phyloP scores from a whole-genome alignment of 2,888 invertebrate genomes.

The Drosophila pegasa region DNA sequence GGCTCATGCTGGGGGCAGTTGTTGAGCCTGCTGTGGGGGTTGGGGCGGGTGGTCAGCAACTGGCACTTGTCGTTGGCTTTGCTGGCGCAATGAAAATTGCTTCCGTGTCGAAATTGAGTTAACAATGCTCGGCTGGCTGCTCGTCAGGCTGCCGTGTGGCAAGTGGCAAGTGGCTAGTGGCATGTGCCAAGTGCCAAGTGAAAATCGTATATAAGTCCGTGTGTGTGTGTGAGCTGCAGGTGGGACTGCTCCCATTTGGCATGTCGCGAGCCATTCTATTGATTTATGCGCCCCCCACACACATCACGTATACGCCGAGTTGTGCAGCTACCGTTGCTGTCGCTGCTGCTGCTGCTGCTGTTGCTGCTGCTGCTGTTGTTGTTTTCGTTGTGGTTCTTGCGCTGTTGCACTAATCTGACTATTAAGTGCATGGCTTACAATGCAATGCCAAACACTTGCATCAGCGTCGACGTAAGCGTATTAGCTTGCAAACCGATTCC shows the following conservation, averaged over 20 bases:
- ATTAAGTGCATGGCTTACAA: slow-evolving; percentile 74
- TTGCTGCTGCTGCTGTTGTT: neutral
- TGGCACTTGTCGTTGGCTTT: slow-evolving; percentile 57
- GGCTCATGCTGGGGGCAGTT: neutral
- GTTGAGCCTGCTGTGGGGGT: neutral
- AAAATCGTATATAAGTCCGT: neutral
- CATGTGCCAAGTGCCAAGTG: slow-evolving; percentile 8
- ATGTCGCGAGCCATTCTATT: slow-evolving; percentile 56
- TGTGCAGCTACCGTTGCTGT: slow-evolving; percentile 25
- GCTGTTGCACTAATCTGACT: slow-evolving; percentile 53
- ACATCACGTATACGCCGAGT: slow-evolving; percentile 57
- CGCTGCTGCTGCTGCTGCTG: slow-evolving; percentile 9
- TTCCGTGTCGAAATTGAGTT: slow-evolving; percentile 79
- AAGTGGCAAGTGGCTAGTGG: slow-evolving; percentile 8
- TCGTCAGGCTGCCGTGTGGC: slow-evolving; percentile 17
- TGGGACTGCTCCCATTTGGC: slow-evolving; percentile 46
- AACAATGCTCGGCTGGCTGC: slow-evolving; percentile 61
- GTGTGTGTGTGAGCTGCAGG: slow-evolving; percentile 19
- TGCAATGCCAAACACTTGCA: slow-evolving; percentile 71
- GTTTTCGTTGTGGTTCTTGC: slow-evolving; percentile 16
- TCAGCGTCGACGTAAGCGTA: slow-evolving; percentile 65
- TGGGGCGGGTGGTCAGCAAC: slow-evolving; percentile 5
- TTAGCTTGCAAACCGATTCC: slow-evolving; percentile 49
- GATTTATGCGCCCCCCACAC: slow-evolving; percentile 66
- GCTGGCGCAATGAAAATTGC: slow-evolving; percentile 63